phyloP scores from a whole-genome alignment of 1,140 invertebrate species.

The Mizuhopecten yessoensis region DNA sequence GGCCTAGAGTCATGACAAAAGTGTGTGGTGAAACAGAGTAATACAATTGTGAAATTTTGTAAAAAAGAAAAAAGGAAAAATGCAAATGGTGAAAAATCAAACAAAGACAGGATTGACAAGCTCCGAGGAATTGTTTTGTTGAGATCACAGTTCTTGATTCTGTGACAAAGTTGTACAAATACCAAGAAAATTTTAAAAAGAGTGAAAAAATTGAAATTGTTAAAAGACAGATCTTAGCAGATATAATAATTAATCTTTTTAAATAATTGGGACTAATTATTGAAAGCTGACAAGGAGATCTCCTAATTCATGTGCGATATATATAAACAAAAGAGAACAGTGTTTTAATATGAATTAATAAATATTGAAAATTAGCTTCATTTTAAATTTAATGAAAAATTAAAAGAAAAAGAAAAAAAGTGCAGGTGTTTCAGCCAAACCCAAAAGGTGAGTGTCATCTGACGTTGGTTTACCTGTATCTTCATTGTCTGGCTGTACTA shows the following conservation, averaged over 20 bases:
- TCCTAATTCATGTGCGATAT: neutral
- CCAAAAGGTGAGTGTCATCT: neutral
- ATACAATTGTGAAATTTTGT: no score
- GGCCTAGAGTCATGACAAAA: no score
- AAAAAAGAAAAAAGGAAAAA: no score
- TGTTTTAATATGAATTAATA: neutral
- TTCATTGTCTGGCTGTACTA: neutral
- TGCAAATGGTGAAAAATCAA: no score
- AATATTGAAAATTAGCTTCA: neutral
- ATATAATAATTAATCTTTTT: neutral
- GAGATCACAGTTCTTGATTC: neutral
- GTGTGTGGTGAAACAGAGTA: no score
- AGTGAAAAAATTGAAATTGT: neutral
- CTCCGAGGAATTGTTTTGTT: neutral
- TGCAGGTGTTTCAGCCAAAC: neutral
- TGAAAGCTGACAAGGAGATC: no score
- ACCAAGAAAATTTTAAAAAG: no score
- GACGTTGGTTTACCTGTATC: neutral
- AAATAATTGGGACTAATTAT: no score
- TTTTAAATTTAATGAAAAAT: neutral
- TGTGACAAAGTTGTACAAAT: neutral
- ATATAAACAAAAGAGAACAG: neutral
- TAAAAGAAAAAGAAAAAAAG: no score
- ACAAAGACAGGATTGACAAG: neutral
- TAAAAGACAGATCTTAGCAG: neutral